These are phyloP conservation scores for Colossoma macropomum DNA, from an alignment of 2,113 vertebrate genomes.

Conservation along the genomic window DNA sequence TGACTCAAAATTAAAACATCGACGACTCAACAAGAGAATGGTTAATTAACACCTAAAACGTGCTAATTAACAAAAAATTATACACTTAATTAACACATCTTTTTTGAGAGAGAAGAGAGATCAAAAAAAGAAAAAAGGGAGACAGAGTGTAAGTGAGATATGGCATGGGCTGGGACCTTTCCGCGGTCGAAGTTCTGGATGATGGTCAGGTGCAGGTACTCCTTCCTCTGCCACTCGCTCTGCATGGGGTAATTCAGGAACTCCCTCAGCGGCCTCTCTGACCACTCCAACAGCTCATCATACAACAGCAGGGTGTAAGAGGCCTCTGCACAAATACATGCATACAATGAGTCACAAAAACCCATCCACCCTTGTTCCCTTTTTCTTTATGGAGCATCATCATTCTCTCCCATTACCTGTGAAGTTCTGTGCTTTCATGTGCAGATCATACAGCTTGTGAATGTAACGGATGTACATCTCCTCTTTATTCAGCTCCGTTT, in stretches of 20 bases:
- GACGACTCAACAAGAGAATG: too few relatives aligned
- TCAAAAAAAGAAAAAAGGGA: neutral
- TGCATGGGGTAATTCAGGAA: conserved; percentile 98
- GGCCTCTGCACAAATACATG: conserved; percentile 81
- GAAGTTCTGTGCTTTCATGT: conserved; percentile 97
- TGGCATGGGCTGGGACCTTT: conserved; percentile 66
- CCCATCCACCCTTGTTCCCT: neutral
- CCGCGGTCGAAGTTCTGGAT: conserved; percentile 95
- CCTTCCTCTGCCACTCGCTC: conserved; percentile 96
- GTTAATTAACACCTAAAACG: too few relatives aligned
- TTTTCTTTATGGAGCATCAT: conserved; percentile 1
- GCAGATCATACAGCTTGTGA: conserved; percentile 96
- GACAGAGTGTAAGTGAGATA: neutral
- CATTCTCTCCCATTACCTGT: conserved; percentile 81
- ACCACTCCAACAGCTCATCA: conserved; percentile 96
- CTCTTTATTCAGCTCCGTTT: conserved; percentile 97
- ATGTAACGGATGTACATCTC: conserved; percentile 99
- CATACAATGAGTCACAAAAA: conserved; percentile 3
- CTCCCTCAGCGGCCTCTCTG: conserved; percentile 90
- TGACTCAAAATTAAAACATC: too few relatives aligned
- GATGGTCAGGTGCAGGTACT: conserved; percentile 93
- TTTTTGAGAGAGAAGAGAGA: too few relatives aligned
- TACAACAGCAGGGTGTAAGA: conserved; percentile 95
- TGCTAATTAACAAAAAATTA: neutral
- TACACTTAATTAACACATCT: too few relatives aligned